These are phyloP conservation scores for Silurus lanzhouensis DNA, from an alignment of 2,797 vertebrate species.

Conservation along the genomic window DNA sequence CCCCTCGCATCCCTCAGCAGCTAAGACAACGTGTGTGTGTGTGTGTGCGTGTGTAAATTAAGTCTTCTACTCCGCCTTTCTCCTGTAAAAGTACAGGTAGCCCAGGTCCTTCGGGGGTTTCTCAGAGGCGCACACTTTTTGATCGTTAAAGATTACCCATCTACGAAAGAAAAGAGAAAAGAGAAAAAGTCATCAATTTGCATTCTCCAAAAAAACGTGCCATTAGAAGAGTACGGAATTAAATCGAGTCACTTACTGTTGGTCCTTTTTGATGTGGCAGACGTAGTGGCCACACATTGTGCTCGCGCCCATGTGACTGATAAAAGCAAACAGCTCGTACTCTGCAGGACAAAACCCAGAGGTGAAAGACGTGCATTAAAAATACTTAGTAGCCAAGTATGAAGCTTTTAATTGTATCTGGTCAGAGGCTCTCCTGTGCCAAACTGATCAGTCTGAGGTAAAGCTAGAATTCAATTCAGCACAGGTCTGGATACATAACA, in stretches of 20 bases:
- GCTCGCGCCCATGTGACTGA: constrained; percentile 99
- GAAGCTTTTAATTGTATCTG: too few species aligned
- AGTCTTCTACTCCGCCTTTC: constrained; percentile 84
- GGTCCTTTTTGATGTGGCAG: constrained; percentile 98
- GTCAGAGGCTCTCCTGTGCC: too few species aligned
- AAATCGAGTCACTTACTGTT: constrained; percentile 81
- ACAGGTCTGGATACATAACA: too few species aligned
- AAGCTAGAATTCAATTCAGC: too few species aligned
- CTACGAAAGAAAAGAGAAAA: constrained; percentile 64
- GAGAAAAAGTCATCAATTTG: neutral
- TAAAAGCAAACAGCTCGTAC: constrained; percentile 96
- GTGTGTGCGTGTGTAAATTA: constrained; percentile 36
- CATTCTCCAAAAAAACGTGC: neutral
- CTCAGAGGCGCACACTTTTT: constrained; percentile 98
- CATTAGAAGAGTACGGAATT: neutral
- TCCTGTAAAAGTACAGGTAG: constrained; percentile 98
- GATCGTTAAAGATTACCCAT: constrained; percentile 99
- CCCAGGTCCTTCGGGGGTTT: constrained; percentile 98
- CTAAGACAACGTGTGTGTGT: constrained; percentile 58
- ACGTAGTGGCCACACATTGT: constrained; percentile 99
- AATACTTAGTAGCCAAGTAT: too few species aligned
- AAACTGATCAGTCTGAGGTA: too few species aligned
- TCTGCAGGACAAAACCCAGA: constrained; percentile 70
- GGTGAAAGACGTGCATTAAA: neutral
- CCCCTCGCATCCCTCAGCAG: constrained; percentile 60